These are phyloP conservation scores for Ceratosolen solmsi DNA, from an alignment of 1,140 invertebrate genomes.

Conservation along the genomic window DNA sequence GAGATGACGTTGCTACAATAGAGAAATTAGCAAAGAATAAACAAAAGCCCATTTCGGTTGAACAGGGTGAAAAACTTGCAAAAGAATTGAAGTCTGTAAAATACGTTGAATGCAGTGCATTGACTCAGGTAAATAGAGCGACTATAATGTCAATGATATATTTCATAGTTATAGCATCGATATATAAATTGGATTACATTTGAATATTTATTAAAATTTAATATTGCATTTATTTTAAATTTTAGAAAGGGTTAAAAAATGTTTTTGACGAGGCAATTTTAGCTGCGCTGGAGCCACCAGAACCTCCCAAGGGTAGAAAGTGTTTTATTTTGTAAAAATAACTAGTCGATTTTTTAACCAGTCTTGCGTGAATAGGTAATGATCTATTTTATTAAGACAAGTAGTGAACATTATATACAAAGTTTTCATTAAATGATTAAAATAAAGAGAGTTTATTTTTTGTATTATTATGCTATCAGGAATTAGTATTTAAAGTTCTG, in stretches of 20 bases:
- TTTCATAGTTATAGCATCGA: too few relatives aligned
- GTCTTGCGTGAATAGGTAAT: slow-evolving; percentile 49
- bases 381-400: not conserved
- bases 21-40: slow-evolving; percentile 99
- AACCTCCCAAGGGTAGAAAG: slow-evolving; percentile 91
- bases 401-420: too few relatives aligned
- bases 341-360: slow-evolving; percentile 47
- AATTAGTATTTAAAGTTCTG: too few relatives aligned
- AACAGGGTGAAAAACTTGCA: slow-evolving; percentile 96
- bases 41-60: slow-evolving; percentile 96
- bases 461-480: too few relatives aligned
- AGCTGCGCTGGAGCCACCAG: slow-evolving; percentile 96
- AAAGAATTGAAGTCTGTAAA: slow-evolving; percentile 99
- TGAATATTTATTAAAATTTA: not conserved
- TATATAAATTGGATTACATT: too few relatives aligned
- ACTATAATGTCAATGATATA: not conserved
- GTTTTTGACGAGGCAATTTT: slow-evolving; percentile 99
- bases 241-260: slow-evolving; percentile 98
- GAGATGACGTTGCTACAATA: slow-evolving; percentile 95
- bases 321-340: slow-evolving; percentile 87
- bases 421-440: too few relatives aligned
- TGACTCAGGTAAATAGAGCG: slow-evolving; percentile 86
- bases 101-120: slow-evolving; percentile 98
- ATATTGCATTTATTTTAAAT: not conserved
- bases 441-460: too few relatives aligned